Percentiles rank a stretch among this genome's conserved stretches.
Evolutionary conservation across 1,140 invertebrate species (phyloP).

Genomic region (Drosophila subpulchrella): DNA sequence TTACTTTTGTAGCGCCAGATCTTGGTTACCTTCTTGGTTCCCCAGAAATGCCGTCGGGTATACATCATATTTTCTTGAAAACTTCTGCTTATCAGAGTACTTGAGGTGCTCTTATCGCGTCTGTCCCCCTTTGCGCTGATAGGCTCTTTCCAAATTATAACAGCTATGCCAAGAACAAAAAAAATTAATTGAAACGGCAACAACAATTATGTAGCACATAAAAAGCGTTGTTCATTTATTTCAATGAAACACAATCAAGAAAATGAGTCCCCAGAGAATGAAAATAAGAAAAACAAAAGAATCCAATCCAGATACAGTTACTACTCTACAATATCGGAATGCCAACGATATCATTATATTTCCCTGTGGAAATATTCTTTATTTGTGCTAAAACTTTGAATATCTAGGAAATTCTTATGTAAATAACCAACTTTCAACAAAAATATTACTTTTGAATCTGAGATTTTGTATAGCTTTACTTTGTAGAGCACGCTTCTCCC

Average conservation of each 20-base stretch:
- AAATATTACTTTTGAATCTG: background rate
- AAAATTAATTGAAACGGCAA: constrained; percentile 62
- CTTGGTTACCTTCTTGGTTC: constrained; percentile 10
- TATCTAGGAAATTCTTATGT: background rate
- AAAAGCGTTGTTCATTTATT: constrained; percentile 72
- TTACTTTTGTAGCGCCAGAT: constrained; percentile 4
- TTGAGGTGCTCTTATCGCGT: constrained; percentile 35
- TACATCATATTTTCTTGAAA: constrained; percentile 10
- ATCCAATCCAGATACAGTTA: constrained; percentile 16
- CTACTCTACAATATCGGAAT: constrained; percentile 18
- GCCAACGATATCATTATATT: background rate
- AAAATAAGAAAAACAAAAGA: constrained; percentile 28
- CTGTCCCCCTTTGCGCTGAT: constrained; percentile 20
- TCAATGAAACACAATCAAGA: constrained; percentile 83
- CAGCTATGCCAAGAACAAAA: constrained; percentile 25
- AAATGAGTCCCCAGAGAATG: constrained; percentile 30
- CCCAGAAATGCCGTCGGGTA: constrained; percentile 29
- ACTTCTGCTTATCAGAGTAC: constrained; percentile 34
- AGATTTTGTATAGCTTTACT: background rate
- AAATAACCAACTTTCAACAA: background rate
- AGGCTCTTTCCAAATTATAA: constrained; percentile 29
- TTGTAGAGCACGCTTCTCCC: background rate
- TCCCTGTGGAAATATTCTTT: background rate
- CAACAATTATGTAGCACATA: constrained; percentile 41
- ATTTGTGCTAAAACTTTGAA: background rate